These are phyloP conservation scores for Engraulis encrasicolus DNA, from an alignment of 2,113 vertebrate genomes.

Conservation along the genomic window DNA sequence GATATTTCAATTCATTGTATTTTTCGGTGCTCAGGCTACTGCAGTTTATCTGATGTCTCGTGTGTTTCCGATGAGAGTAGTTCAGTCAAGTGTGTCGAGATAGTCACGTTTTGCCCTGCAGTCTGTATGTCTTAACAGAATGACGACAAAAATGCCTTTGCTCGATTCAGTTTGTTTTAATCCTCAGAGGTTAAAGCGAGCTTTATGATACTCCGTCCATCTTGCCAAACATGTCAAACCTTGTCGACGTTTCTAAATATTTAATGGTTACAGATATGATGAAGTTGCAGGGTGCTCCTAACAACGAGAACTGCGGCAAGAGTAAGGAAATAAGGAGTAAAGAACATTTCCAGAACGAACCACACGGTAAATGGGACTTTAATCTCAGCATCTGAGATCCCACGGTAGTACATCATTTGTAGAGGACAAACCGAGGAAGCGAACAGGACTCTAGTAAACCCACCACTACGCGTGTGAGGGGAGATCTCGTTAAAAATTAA, in stretches of 20 bases:
- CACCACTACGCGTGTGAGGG: constrained; percentile 59
- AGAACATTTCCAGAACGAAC: neutral
- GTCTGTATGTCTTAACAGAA: neutral
- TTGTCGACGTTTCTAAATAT: neutral
- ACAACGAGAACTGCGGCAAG: neutral
- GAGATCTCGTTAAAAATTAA: constrained; percentile 6
- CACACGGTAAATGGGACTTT: neutral
- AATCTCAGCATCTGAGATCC: neutral
- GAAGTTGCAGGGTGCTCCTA: neutral
- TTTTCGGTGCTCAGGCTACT: neutral
- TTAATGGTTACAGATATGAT: neutral
- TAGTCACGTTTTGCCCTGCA: neutral
- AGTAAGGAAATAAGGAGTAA: neutral
- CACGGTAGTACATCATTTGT: neutral
- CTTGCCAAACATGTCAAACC: neutral
- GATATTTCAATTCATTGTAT: neutral
- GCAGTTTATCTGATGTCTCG: neutral
- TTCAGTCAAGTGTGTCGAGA: neutral
- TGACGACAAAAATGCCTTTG: neutral
- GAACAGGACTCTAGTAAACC: constrained; percentile 38
- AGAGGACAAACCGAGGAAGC: constrained; percentile 7
- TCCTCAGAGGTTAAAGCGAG: neutral
- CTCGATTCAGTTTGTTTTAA: constrained; percentile 1
- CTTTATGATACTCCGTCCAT: constrained; percentile 19
- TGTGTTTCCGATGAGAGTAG: neutral